These are phyloP conservation scores for Cyclura pinguis DNA, from an alignment of 2,797 vertebrate genomes.

Conservation along the genomic window DNA sequence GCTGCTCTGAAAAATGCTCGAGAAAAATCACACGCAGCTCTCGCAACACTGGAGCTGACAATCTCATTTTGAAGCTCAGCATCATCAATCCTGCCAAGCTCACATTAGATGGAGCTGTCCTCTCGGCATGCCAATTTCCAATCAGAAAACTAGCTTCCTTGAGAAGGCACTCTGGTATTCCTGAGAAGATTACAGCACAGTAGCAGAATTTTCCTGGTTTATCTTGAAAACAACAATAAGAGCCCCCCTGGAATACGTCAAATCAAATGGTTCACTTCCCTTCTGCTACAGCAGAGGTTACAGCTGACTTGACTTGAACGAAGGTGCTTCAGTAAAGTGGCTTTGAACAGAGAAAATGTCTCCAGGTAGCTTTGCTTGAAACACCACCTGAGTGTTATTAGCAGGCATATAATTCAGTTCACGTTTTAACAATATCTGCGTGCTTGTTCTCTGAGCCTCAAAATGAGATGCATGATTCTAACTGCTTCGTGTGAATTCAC, in stretches of 20 bases:
- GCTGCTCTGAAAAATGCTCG: not conserved
- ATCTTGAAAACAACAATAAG: slow-evolving; percentile 54
- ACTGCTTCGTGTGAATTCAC: not conserved
- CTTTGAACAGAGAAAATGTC: slow-evolving; percentile 73
- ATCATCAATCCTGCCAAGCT: slow-evolving; percentile 74
- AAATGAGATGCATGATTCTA: slow-evolving; percentile 38
- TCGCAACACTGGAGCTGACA: not conserved
- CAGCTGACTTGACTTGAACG: slow-evolving; percentile 87
- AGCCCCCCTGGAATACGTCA: slow-evolving; percentile 74
- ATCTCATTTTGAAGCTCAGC: slow-evolving; percentile 62
- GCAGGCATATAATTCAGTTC: slow-evolving; percentile 67
- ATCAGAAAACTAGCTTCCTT: slow-evolving; percentile 65
- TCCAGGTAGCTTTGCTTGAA: slow-evolving; percentile 86
- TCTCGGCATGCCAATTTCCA: slow-evolving; percentile 6
- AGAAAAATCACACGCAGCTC: not conserved
- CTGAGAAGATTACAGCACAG: slow-evolving; percentile 74
- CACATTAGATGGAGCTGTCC: slow-evolving; percentile 37
- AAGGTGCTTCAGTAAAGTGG: slow-evolving; percentile 80
- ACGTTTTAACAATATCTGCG: slow-evolving; percentile 68
- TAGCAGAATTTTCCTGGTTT: slow-evolving; percentile 78
- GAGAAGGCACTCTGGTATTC: slow-evolving; percentile 59
- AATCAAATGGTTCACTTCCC: slow-evolving; percentile 79
- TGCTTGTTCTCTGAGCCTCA: slow-evolving; percentile 47
- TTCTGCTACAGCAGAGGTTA: slow-evolving; percentile 75
- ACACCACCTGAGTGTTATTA: slow-evolving; percentile 72